Evolutionary conservation across 2,113 vertebrate species (phyloP).

Genomic region (Otus sunia): DNA sequence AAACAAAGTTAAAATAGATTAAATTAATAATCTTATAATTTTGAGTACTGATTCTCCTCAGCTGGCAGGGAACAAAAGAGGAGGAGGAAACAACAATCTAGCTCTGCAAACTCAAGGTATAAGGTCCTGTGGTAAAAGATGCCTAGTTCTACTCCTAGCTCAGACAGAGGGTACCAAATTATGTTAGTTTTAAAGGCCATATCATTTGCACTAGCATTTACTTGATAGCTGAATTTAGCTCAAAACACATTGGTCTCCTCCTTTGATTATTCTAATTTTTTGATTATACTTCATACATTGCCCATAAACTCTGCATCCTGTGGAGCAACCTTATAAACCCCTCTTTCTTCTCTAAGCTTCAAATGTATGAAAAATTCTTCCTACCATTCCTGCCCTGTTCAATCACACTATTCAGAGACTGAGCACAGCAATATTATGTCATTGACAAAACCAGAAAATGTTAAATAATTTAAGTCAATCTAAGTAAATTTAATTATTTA

Average conservation of each 20-base stretch:
- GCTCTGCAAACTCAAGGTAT: background rate
- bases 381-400: background rate
- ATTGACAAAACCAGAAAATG: background rate
- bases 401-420: background rate
- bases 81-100: background rate
- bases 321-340: background rate
- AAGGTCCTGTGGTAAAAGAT: background rate
- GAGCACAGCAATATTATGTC: background rate
- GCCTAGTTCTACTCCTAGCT: background rate
- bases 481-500: background rate
- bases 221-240: background rate
- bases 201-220: background rate
- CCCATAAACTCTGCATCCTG: background rate
- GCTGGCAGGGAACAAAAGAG: background rate
- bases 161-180: background rate
- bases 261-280: background rate
- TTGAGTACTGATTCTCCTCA: background rate
- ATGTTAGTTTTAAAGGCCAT: background rate
- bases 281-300: background rate
- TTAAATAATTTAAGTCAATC: background rate
- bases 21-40: background rate
- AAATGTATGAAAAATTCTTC: background rate
- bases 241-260: background rate
- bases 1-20: background rate
- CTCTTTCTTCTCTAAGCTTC: background rate